Percentiles rank a stretch among this genome's conserved stretches.
phyloP scores from a whole-genome alignment of 2,797 vertebrate genomes.

The Limosa lapponica region DNA sequence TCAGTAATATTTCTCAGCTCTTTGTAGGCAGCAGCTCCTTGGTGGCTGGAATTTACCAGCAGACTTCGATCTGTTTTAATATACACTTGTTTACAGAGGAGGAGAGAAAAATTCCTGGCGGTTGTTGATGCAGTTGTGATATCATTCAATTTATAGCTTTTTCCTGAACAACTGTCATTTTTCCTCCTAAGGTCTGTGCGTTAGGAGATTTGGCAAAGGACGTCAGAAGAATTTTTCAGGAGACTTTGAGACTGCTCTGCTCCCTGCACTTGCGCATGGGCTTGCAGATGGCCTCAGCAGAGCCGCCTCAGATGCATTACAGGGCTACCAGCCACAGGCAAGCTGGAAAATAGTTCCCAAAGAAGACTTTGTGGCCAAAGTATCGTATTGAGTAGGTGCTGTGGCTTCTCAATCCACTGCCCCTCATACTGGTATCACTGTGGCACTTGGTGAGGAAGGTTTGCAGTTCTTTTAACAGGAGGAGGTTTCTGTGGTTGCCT shows the following conservation, averaged over 20 bases:
- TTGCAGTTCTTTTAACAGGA: neutral
- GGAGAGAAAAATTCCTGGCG: neutral
- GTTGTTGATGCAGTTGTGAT: neutral
- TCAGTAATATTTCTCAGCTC: neutral
- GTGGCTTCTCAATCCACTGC: neutral
- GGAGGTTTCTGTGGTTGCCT: neutral
- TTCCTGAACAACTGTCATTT: neutral
- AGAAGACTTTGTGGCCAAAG: neutral
- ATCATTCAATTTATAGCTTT: neutral
- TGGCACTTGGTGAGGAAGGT: neutral
- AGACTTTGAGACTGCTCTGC: neutral
- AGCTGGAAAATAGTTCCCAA: neutral
- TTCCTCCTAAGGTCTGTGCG: neutral
- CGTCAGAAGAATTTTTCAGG: neutral
- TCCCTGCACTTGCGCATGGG: neutral
- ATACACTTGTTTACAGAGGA: neutral
- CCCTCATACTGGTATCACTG: neutral
- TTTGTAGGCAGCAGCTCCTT: neutral
- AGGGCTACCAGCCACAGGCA: neutral
- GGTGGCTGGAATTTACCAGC: neutral
- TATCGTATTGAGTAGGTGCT: neutral
- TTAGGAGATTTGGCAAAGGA: neutral
- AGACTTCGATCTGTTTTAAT: neutral
- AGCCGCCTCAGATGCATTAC: neutral
- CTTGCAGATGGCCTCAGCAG: neutral